Evolutionary conservation across 1,140 invertebrate genomes (phyloP).

Genomic region (Drosophila orena): DNA sequence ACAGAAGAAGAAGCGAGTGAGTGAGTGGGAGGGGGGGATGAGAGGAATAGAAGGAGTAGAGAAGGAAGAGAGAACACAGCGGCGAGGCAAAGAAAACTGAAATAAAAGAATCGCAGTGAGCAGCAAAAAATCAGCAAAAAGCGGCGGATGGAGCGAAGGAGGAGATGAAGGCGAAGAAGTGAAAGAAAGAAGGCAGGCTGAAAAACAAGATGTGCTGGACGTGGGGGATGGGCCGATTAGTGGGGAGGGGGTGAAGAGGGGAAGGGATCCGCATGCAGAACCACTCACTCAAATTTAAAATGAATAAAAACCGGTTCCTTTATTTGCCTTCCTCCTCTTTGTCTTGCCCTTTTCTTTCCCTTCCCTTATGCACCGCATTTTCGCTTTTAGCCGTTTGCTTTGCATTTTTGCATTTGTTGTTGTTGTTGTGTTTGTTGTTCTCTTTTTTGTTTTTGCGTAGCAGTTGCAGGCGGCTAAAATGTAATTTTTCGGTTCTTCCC

Average conservation of each 20-base stretch:
- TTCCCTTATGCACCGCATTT: constrained; percentile 2
- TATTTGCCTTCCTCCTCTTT: constrained; percentile 52
- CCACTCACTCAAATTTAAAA: constrained; percentile 61
- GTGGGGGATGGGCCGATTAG: too few species aligned
- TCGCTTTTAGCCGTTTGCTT: constrained; percentile 18
- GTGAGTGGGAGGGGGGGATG: too few species aligned
- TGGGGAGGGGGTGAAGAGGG: background rate
- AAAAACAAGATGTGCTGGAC: background rate
- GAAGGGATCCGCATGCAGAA: constrained; percentile 31
- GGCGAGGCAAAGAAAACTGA: constrained; percentile 13
- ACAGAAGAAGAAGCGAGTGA: constrained; percentile 19
- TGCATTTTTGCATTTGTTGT: constrained; percentile 19
- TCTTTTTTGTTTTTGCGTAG: constrained; percentile 6
- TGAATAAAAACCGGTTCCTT: constrained; percentile 66
- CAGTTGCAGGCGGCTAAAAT: constrained; percentile 36
- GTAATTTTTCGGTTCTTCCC: constrained; percentile 3
- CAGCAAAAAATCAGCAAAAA: constrained; percentile 21
- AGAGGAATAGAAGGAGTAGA: background rate
- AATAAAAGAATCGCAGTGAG: constrained; percentile 43
- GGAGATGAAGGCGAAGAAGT: constrained; percentile 2
- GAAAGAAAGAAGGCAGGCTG: background rate
- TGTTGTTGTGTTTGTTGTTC: too few species aligned
- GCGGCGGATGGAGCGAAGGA: background rate
- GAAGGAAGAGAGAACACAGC: constrained; percentile 19
- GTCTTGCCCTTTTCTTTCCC: background rate